phyloP scores from a whole-genome alignment of 2,113 vertebrate species.

The Antechinus stuartii region DNA sequence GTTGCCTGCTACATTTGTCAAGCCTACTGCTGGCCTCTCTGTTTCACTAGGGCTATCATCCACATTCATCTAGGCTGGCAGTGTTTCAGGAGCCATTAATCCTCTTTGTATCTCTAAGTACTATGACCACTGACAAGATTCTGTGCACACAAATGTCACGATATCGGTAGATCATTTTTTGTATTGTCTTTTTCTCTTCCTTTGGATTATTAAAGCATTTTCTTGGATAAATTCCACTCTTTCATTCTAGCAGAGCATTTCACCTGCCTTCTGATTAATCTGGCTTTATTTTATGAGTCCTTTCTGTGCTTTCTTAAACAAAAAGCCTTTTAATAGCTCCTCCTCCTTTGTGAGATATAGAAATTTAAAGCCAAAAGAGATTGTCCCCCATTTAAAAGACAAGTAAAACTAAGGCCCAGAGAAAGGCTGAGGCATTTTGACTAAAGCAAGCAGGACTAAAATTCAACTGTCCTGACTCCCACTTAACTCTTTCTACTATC shows the following conservation, averaged over 20 bases:
- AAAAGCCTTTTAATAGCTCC: not conserved
- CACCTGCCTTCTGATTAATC: not conserved
- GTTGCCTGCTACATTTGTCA: constrained; percentile 52
- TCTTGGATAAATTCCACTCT: constrained; percentile 6
- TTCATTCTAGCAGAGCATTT: constrained; percentile 15
- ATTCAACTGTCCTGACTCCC: not conserved
- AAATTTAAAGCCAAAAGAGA: not conserved
- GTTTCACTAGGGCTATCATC: constrained; percentile 30
- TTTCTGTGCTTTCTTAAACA: not conserved
- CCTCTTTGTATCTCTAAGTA: constrained; percentile 73
- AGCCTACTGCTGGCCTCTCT: constrained; percentile 4
- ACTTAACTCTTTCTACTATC: not conserved
- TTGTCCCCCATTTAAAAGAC: not conserved
- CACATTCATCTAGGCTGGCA: constrained; percentile 70
- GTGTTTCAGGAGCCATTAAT: constrained; percentile 79
- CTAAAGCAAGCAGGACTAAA: not conserved
- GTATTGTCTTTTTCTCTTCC: constrained; percentile 33
- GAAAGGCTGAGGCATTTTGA: not conserved
- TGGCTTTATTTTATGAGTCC: not conserved
- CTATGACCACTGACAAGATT: constrained; percentile 70
- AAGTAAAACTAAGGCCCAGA: not conserved
- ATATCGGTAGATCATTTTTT: constrained; percentile 61
- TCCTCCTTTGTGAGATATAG: not conserved
- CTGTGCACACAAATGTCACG: constrained; percentile 60
- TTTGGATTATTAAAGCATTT: not conserved